phyloP scores from a whole-genome alignment of 2,113 vertebrate species.

The Oostethus manadensis region DNA sequence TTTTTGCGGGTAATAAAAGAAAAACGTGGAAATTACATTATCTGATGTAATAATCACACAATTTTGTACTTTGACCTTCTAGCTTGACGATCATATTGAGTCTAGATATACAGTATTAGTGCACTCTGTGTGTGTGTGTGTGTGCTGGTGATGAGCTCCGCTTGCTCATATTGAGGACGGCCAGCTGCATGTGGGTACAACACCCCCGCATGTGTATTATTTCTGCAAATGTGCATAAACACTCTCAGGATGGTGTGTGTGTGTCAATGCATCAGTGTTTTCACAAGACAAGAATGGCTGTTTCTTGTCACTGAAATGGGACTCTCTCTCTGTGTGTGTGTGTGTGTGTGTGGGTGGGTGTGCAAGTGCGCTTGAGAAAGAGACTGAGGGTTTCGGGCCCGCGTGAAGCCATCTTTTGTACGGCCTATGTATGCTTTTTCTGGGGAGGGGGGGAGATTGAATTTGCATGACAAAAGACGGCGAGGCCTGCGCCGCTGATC shows the following conservation, averaged over 20 bases:
- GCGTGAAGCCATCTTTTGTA: conserved; percentile 78
- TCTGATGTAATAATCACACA: no score
- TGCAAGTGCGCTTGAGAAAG: conserved; percentile 17
- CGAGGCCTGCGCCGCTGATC: conserved; percentile 68
- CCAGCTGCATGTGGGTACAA: no score
- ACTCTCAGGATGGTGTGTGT: background rate
- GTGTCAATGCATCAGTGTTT: conserved; percentile 41
- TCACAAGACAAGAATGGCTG: conserved; percentile 53
- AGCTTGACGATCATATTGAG: no score
- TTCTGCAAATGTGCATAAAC: conserved; percentile 10
- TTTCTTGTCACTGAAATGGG: conserved; percentile 44
- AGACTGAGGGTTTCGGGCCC: conserved; percentile 49
- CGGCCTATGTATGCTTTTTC: conserved; percentile 78
- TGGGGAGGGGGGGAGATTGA: conserved; percentile 60
- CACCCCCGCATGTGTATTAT: no score
- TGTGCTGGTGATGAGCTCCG: no score
- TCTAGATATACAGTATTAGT: no score
- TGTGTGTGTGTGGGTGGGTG: conserved; percentile 29
- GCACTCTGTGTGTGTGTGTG: no score
- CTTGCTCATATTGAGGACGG: no score
- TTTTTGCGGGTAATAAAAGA: no score
- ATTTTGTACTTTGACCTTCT: no score
- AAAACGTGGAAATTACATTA: no score
- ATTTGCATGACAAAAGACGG: conserved; percentile 86
- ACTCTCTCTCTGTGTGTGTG: conserved; percentile 37